Conservation (phyloP, 2,113 vertebrate species). For the Syrrhaptes paradoxus region DNA sequence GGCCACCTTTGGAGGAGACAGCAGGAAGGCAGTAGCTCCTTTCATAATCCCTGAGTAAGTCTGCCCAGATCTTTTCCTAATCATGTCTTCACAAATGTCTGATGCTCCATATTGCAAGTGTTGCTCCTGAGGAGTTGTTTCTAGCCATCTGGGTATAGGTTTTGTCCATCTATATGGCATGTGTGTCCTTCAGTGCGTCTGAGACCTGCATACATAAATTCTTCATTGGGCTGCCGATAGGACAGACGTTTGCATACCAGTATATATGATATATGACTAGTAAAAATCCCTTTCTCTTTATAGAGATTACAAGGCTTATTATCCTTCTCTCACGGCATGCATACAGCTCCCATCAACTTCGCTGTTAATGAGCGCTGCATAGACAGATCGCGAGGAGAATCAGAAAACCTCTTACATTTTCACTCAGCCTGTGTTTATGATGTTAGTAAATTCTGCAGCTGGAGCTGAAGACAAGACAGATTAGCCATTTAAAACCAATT, state of each 20-base stretch:
- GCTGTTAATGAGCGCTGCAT: slow-evolving; percentile 4
- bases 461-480: slow-evolving; percentile 60
- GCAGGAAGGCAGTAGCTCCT: neutral
- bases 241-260: neutral
- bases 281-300: slow-evolving; percentile 30
- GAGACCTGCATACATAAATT: neutral
- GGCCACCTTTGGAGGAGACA: neutral
- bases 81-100: neutral
- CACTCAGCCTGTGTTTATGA: slow-evolving; percentile 57
- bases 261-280: neutral
- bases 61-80: neutral
- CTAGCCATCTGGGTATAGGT: neutral
- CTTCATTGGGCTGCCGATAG: neutral
- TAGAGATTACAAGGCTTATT: slow-evolving; percentile 48
- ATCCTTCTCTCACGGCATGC: neutral
- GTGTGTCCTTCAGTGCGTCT: neutral
- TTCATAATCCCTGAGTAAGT: neutral
- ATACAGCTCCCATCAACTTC: slow-evolving; percentile 33
- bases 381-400: slow-evolving; percentile 8
- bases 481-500: slow-evolving; percentile 74
- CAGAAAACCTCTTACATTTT: slow-evolving; percentile 46
- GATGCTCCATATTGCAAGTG: neutral
- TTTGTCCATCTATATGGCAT: neutral
- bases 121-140: neutral
- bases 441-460: slow-evolving; percentile 68